A percentile compares a stretch with the other conserved stretches of the same genome.
These are phyloP conservation scores for Halichoerus grypus DNA, from an alignment of 2,113 vertebrate species.

Conservation along the genomic window DNA sequence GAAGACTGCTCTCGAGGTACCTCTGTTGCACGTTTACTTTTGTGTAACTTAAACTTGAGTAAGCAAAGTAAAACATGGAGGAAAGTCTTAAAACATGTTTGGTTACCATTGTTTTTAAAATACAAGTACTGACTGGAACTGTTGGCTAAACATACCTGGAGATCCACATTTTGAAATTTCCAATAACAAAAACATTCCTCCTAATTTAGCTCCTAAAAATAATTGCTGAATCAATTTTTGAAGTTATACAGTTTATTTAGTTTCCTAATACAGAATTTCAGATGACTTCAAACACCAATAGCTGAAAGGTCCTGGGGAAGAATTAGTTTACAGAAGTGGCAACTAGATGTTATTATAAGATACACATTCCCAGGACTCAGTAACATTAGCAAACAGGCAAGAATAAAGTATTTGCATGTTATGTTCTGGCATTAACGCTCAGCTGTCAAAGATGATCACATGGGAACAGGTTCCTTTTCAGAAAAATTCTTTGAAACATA, in stretches of 20 bases:
- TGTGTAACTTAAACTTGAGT: conserved; percentile 18
- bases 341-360: conserved; percentile 27
- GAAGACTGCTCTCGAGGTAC: not conserved
- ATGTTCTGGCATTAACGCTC: not conserved
- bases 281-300: not conserved
- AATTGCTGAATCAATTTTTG: not conserved
- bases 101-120: not conserved
- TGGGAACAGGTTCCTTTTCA: conserved; percentile 1
- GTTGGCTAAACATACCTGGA: not conserved
- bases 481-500: conserved; percentile 39
- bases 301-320: not conserved
- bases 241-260: not conserved
- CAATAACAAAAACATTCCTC: not conserved
- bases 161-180: conserved; percentile 23
- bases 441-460: conserved; percentile 27
- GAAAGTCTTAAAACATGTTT: not conserved
- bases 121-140: not conserved
- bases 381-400: not conserved
- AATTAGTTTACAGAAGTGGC: not conserved
- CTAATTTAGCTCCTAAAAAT: not conserved
- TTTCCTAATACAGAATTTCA: conserved; percentile 57
- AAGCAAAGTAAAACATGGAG: not conserved
- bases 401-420: not conserved
- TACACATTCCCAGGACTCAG: not conserved
- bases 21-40: not conserved